Conservation (phyloP, 2,888 invertebrate species). For the Byasa hedistus region DNA sequence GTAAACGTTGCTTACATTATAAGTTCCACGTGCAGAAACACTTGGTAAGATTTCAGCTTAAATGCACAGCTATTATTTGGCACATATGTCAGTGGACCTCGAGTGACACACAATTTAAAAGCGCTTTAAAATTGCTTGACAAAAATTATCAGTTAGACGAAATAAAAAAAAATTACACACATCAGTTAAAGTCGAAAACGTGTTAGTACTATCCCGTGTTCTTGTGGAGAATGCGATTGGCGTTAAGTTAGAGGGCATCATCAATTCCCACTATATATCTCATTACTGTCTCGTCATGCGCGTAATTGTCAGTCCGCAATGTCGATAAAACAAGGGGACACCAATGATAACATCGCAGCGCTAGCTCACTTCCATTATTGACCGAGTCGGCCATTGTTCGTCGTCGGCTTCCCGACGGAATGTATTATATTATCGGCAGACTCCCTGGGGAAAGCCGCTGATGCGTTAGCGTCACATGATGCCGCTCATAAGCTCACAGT, state of each 20-base stretch:
- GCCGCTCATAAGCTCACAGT: slow-evolving; percentile 35
- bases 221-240: too few relatives aligned
- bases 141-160: too few relatives aligned
- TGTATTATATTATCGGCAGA: slow-evolving; percentile 37
- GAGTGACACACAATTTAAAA: too few relatives aligned
- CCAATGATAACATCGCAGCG: slow-evolving; percentile 36
- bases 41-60: too few relatives aligned
- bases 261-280: slow-evolving; percentile 12
- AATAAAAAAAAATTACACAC: too few relatives aligned
- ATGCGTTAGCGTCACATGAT: slow-evolving; percentile 37
- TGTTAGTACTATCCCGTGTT: too few relatives aligned
- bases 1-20: background rate
- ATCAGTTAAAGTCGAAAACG: too few relatives aligned
- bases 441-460: slow-evolving; percentile 34
- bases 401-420: slow-evolving; percentile 32
- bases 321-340: slow-evolving; percentile 31
- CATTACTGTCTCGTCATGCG: slow-evolving; percentile 13
- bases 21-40: too few relatives aligned
- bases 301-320: slow-evolving; percentile 24
- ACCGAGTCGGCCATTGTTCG: slow-evolving; percentile 36
- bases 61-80: too few relatives aligned
- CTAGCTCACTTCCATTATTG: slow-evolving; percentile 34
- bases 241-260: background rate
- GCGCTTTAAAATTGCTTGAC: too few relatives aligned
- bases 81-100: too few relatives aligned